Conservation (phyloP, 2,113 vertebrate species). For the Carettochelys insculpta region DNA sequence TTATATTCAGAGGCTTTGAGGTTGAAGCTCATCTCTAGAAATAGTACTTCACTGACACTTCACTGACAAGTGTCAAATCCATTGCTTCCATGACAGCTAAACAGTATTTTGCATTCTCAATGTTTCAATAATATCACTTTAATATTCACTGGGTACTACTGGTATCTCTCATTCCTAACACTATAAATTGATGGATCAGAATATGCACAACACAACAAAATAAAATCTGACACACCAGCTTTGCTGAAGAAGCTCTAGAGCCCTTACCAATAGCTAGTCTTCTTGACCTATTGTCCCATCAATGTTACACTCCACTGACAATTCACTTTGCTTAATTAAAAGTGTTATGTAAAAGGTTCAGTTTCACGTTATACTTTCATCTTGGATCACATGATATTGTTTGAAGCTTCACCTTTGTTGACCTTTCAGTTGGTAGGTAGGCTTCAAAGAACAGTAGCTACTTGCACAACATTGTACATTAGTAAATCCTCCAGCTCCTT, state of each 20-base stretch:
- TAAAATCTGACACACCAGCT: neutral
- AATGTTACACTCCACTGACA: neutral
- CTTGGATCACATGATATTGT: neutral
- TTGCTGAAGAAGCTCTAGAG: neutral
- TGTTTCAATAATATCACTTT: slow-evolving; percentile 35
- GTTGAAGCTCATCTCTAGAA: neutral
- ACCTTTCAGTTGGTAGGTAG: neutral
- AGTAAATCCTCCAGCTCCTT: rapidly evolving
- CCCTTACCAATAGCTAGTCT: neutral
- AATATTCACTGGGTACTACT: slow-evolving; percentile 48
- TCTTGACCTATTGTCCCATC: neutral
- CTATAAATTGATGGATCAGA: slow-evolving; percentile 35
- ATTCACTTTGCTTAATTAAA: slow-evolving; percentile 9
- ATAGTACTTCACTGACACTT: neutral
- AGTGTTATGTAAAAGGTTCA: neutral
- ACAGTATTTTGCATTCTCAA: neutral
- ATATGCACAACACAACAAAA: slow-evolving; percentile 3
- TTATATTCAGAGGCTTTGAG: neutral
- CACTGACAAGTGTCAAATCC: neutral
- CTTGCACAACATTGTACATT: neutral
- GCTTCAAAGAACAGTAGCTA: neutral
- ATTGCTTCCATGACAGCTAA: neutral
- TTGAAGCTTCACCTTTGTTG: neutral
- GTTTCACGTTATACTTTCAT: neutral
- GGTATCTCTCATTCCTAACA: slow-evolving; percentile 7